Evolutionary conservation across 2,113 vertebrate species (phyloP), one percentile per base, ranked within the genome.

Genomic region (Acrocephalus kingi): DNA sequence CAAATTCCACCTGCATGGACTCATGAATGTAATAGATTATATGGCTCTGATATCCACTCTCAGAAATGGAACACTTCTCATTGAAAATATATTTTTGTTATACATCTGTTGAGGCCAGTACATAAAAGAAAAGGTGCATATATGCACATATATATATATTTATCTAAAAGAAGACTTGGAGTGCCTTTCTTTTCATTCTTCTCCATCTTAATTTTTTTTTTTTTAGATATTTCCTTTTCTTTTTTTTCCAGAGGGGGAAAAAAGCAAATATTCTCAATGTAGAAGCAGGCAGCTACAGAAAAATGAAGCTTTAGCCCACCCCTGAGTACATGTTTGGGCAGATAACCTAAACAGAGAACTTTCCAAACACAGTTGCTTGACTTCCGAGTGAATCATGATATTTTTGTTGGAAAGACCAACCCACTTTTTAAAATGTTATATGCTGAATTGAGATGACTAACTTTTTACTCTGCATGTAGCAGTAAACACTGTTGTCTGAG

Each of bases 351-450:
- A 25, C 4, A 69, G 21, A 74, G 30, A 87, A 43, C 14, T 35
- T 85, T 79, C 16, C 33, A 73, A 68, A 85, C 11, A n/a, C 9
- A 15, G 11, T 10, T 72, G 4, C 9, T 76, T 61, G 49, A 64
- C 5, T 93, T 84, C 15, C 31, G 66, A 52, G 21, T 45, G 33
- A 69, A 62, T 45, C 15, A 52, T 39, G 7, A 2, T 71, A 23
- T 54, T 84, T 71, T 21, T 76, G 2, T 39, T 74, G 21, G 39
- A 62, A 63, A 88, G 8, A 63, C 3, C 14, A 45, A 33, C 4
- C 1, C 0, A 2, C 8, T 63, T 52, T 56, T 49, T 67, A 23
- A 28, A 35, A 0, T 13, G 18, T 15, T 49, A 27, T 30, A 41
- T 52, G 33, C 37, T 45, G 19, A 61, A 73, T 41, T n/a, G 7